Evolutionary conservation across 2,113 vertebrate genomes (phyloP).

Genomic region (Aldabrachelys gigantea): DNA sequence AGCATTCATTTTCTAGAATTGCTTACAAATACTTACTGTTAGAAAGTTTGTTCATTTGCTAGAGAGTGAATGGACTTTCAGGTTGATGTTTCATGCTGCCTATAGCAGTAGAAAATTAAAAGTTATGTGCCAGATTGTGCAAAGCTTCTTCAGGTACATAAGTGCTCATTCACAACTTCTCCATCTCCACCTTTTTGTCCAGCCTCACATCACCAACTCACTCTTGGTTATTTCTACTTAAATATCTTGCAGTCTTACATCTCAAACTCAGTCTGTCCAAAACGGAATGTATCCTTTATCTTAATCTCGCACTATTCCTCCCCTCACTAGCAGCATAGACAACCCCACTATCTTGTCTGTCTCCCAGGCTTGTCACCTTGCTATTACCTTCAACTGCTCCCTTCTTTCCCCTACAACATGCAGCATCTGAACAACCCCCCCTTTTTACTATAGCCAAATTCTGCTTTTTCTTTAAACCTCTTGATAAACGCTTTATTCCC

Average conservation of each 20-base stretch:
- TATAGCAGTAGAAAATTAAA: not conserved
- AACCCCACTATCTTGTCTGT: not conserved
- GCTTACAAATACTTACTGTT: conserved; percentile 26
- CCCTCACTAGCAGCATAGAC: not conserved
- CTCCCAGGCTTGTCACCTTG: not conserved
- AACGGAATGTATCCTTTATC: not conserved
- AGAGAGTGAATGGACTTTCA: not conserved
- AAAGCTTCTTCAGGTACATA: not conserved
- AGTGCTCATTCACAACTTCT: not conserved
- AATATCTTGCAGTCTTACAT: not conserved
- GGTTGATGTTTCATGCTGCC: not conserved
- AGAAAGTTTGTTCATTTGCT: not conserved
- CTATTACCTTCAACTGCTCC: not conserved
- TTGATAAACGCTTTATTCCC: not conserved
- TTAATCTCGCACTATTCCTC: not conserved
- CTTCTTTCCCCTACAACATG: not conserved
- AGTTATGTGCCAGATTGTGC: not conserved
- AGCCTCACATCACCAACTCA: not conserved
- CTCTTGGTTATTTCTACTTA: not conserved
- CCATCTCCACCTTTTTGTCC: not conserved
- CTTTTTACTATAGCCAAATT: not conserved
- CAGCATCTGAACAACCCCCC: not conserved
- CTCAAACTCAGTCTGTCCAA: not conserved
- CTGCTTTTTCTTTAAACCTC: not conserved
- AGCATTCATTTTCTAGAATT: conserved; percentile 47